Evolutionary conservation across 2,797 vertebrate genomes (phyloP).

Genomic region (Tokudaia muenninki): DNA sequence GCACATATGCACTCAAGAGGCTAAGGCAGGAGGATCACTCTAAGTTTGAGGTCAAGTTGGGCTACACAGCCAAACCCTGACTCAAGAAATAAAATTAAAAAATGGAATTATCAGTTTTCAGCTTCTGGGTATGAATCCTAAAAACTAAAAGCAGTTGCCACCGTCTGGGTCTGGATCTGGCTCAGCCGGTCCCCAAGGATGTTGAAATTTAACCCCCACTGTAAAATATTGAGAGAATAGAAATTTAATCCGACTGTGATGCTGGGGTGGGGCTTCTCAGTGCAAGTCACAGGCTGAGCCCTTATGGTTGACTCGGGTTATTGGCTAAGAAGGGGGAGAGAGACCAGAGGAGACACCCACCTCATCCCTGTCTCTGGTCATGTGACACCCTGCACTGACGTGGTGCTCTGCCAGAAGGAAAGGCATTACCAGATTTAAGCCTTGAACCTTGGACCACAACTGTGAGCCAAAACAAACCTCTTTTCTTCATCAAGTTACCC

Average conservation of each 20-base stretch:
- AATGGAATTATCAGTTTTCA: not conserved
- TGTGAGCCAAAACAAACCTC: constrained; percentile 15
- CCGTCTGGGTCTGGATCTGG: not conserved
- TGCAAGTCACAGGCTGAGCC: not conserved
- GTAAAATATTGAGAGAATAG: not conserved
- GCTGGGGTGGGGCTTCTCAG: not conserved
- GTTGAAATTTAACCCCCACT: not conserved
- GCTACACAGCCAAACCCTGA: not conserved
- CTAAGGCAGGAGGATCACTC: not conserved
- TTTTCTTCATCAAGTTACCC: not conserved
- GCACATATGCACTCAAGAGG: not conserved
- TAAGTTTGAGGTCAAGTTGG: not conserved
- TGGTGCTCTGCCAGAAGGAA: not conserved
- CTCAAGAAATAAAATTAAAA: not conserved
- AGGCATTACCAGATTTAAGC: not conserved
- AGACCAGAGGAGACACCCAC: not conserved
- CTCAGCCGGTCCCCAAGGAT: not conserved
- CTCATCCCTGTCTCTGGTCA: not conserved
- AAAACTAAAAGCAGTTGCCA: too few relatives aligned
- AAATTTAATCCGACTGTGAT: not conserved
- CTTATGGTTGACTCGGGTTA: not conserved
- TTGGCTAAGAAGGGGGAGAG: not conserved
- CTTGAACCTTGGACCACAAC: not conserved
- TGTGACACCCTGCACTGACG: not conserved
- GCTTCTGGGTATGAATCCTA: not conserved